Conservation (phyloP, 2,797 vertebrate genomes). For the Melanotaenia boesemani region DNA sequence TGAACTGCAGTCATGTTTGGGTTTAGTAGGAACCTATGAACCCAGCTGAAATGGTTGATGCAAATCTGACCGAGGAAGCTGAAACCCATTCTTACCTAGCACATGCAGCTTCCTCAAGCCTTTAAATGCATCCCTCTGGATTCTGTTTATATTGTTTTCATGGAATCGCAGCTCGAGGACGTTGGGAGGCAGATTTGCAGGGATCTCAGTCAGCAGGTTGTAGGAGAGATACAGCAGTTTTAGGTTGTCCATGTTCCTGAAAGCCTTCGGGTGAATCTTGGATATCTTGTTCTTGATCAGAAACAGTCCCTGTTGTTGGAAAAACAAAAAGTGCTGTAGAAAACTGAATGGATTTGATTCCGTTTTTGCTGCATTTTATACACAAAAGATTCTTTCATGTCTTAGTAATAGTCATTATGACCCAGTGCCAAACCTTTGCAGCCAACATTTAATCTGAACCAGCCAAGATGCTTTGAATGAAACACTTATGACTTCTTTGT, state of each 20-base stretch:
- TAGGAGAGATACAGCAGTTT: slow-evolving; percentile 93
- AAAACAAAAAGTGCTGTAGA: background rate
- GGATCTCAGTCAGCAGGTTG: slow-evolving; percentile 92
- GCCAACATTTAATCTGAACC: slow-evolving; percentile 10
- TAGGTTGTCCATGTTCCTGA: slow-evolving; percentile 88
- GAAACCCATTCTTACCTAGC: slow-evolving; percentile 83
- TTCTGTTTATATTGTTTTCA: slow-evolving; percentile 92
- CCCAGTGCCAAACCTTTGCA: background rate
- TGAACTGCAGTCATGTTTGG: background rate
- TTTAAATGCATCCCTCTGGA: slow-evolving; percentile 91
- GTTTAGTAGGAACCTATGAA: too few relatives aligned
- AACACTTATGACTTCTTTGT: background rate
- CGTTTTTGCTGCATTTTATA: slow-evolving; percentile 2
- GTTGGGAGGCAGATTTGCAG: slow-evolving; percentile 90
- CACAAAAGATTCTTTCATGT: background rate
- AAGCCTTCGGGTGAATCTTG: slow-evolving; percentile 95
- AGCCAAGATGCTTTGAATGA: background rate
- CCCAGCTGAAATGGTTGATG: background rate
- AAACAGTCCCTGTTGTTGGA: slow-evolving; percentile 88
- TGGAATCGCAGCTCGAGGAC: slow-evolving; percentile 94
- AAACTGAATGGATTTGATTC: background rate
- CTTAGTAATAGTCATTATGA: background rate
- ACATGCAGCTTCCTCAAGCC: slow-evolving; percentile 93
- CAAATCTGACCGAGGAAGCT: background rate
- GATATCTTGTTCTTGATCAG: slow-evolving; percentile 95